A percentile compares a stretch with the other conserved stretches of the same genome.
These are phyloP conservation scores for Halcyon leucocephala DNA, from an alignment of 2,797 vertebrate species.

Conservation along the genomic window DNA sequence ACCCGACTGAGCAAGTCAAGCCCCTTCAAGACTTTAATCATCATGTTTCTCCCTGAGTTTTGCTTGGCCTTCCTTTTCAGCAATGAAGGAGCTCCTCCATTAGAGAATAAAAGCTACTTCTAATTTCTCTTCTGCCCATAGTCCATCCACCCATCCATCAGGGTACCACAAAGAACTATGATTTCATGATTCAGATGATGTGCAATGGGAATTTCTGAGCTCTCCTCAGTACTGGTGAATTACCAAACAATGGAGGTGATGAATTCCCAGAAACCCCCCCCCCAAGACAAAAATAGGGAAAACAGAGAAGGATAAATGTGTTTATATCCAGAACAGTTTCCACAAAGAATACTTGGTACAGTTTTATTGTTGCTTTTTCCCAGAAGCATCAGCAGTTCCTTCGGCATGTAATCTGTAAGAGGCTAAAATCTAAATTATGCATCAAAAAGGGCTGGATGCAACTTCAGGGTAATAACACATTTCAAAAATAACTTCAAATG, in stretches of 20 bases:
- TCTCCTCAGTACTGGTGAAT: not conserved
- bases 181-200: not conserved
- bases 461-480: slow-evolving; percentile 10
- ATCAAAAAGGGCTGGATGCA: slow-evolving; percentile 48
- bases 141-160: not conserved
- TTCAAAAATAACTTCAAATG: slow-evolving; percentile 35
- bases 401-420: not conserved
- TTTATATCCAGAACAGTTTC: not conserved
- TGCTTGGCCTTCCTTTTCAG: not conserved
- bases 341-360: not conserved
- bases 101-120: not conserved
- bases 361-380: not conserved
- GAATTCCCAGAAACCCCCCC: not conserved
- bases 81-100: not conserved
- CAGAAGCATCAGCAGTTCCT: slow-evolving; percentile 29
- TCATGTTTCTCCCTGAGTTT: not conserved
- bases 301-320: not conserved
- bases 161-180: not conserved
- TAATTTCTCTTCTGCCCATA: not conserved
- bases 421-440: slow-evolving; percentile 63
- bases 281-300: not conserved
- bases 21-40: not conserved
- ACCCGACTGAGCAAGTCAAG: not conserved
- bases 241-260: not conserved
- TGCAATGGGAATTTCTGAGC: not conserved